A percentile compares a stretch with the other conserved stretches of the same genome.
Conservation (phyloP, 2,888 invertebrate species). For the Achlya flavicornis region DNA sequence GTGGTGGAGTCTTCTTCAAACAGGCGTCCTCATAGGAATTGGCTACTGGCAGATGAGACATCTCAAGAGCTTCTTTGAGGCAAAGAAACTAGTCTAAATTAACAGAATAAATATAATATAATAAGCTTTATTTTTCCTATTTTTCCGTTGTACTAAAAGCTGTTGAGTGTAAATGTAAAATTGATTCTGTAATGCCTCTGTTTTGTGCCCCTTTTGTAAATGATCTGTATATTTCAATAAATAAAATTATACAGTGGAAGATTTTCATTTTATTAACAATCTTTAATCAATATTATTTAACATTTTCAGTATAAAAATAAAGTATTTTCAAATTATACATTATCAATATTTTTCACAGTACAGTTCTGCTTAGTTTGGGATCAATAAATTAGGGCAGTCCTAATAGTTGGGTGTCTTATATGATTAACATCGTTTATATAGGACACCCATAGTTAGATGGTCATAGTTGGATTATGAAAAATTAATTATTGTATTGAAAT, state of each 20-base stretch:
- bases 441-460: too few species aligned
- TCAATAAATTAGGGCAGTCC: too few species aligned
- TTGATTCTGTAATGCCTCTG: conserved; percentile 20
- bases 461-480: too few species aligned
- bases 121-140: conserved; percentile 31
- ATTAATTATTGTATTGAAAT: too few species aligned
- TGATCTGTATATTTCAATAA: conserved; percentile 71
- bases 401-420: too few species aligned
- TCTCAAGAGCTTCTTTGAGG: conserved; percentile 99
- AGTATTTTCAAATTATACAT: not conserved
- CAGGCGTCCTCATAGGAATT: conserved; percentile 93
- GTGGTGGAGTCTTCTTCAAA: conserved; percentile 98
- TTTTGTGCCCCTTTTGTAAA: conserved; percentile 48
- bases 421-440: too few species aligned
- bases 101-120: conserved; percentile 17
- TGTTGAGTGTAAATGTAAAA: conserved; percentile 30
- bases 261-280: conserved; percentile 35
- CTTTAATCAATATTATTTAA: not conserved
- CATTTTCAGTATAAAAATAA: not conserved
- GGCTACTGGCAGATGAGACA: conserved; percentile 99
- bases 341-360: too few species aligned
- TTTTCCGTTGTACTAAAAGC: conserved; percentile 33
- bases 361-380: too few species aligned
- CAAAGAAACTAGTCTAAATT: conserved; percentile 96
- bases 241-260: conserved; percentile 40